These are phyloP conservation scores for Enteromius anoplus DNA, from an alignment of 2,797 vertebrate genomes.

Conservation along the genomic window DNA sequence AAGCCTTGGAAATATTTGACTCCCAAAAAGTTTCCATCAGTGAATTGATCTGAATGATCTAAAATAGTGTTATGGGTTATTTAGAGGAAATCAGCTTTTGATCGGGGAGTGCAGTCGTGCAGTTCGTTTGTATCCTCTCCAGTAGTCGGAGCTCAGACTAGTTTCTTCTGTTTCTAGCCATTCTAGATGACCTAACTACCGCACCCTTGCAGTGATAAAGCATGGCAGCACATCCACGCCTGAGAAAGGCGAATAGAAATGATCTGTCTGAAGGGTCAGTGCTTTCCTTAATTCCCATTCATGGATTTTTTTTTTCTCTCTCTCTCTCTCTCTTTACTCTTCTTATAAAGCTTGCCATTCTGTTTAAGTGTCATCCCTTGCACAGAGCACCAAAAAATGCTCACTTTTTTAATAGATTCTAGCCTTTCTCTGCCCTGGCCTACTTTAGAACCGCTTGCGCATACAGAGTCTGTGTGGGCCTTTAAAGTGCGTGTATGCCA, in stretches of 20 bases:
- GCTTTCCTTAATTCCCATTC: slow-evolving; percentile 55
- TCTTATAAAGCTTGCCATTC: slow-evolving; percentile 54
- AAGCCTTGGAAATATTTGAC: slow-evolving; percentile 2
- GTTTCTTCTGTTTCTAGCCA: slow-evolving; percentile 65
- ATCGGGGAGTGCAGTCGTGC: neutral
- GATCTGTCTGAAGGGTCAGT: slow-evolving; percentile 43
- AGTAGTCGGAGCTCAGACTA: slow-evolving; percentile 58
- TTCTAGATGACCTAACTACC: slow-evolving; percentile 53
- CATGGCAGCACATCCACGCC: slow-evolving; percentile 66
- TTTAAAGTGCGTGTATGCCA: slow-evolving; percentile 30
- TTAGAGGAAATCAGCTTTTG: neutral
- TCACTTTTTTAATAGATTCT: slow-evolving; percentile 62
- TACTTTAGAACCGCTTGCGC: slow-evolving; percentile 57
- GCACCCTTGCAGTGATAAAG: slow-evolving; percentile 51
- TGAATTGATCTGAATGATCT: neutral
- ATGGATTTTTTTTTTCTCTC: slow-evolving; percentile 34
- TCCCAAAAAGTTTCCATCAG: neutral
- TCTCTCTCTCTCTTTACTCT: slow-evolving; percentile 30
- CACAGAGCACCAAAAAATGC: slow-evolving; percentile 51
- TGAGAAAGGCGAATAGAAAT: slow-evolving; percentile 49
- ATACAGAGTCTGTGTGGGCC: slow-evolving; percentile 29
- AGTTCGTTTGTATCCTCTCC: neutral
- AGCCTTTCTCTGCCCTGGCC: slow-evolving; percentile 60
- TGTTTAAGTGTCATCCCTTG: slow-evolving; percentile 65
- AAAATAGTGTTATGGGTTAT: neutral